Evolutionary conservation across 2,888 invertebrate genomes (phyloP), one percentile per base, ranked within the genome.

Genomic region (Oxytorus armatus): DNA sequence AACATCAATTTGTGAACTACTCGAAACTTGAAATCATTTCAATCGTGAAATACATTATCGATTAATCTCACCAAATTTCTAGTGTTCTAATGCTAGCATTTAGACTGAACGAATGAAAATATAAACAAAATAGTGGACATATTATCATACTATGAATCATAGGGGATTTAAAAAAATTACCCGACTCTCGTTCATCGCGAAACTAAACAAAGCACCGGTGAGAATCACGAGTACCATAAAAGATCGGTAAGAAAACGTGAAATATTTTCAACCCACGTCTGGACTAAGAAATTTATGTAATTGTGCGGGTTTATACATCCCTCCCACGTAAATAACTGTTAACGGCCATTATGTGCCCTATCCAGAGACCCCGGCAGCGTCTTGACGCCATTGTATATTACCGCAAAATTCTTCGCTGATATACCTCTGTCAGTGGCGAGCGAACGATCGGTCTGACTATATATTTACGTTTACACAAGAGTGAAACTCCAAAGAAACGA

Each of bases 401-500:
- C 36, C 51, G 11, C 39, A 33, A 59, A 63, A 74, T 79, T 79
- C 69, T 69, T 69, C 10, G 44, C 49, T 4, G 53, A 68, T 68
- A 23, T 10, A 33, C 39, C 21, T 16, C 21, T 75, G 74, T 53
- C 55, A 55, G 65, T 36, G 5, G 25, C 29, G 21, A 51, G 36
- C 49, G 63, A 44, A 61, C 68, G 61, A 55, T 33, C 8, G n/a
- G 29, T 25, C 7, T 23, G 21, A 7, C 33, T 7, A 57, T 39
- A 72, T 59, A 57, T 65, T 70, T 51, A 59, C 57, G 65, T 47
- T 42, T 14, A 23, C 25, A 36, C 44, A 3, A 16, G n/a, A 1
- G 39, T n/a, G 55, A 49, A 69, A 42, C 74, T 42, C 69, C 29
- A 53, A 66, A 76, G 76, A 72, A 72, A 70, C 79, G 76, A 79